Evolutionary conservation across 2,888 invertebrate genomes (phyloP).

Genomic region (Tetanocera ferruginea): DNA sequence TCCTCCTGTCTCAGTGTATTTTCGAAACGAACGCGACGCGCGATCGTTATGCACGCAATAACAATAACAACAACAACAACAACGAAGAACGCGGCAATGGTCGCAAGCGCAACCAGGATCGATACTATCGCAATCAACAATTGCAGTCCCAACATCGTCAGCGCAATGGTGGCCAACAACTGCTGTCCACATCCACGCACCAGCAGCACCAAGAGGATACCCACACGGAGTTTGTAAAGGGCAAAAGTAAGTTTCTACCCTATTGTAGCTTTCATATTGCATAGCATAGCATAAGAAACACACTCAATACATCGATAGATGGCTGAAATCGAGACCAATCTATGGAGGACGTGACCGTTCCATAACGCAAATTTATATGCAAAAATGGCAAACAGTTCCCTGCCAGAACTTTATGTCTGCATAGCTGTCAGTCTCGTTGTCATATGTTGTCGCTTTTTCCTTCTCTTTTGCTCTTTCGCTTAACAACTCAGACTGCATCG

Average conservation of each 20-base stretch:
- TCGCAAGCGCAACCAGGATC: constrained; percentile 51
- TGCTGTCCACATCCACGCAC: constrained; percentile 42
- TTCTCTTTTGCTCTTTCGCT: not conserved
- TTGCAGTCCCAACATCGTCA: constrained; percentile 49
- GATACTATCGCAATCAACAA: constrained; percentile 42
- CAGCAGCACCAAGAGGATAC: constrained; percentile 60
- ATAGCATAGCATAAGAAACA: not conserved
- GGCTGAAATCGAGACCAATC: no score
- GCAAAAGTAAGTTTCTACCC: constrained; percentile 78
- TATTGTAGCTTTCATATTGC: not conserved
- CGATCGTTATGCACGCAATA: constrained; percentile 59
- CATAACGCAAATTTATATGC: no score
- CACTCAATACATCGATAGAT: not conserved
- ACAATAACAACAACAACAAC: constrained; percentile 47
- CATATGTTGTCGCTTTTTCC: not conserved
- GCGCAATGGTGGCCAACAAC: constrained; percentile 60
- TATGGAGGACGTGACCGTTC: no score
- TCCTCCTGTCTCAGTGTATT: constrained; percentile 59
- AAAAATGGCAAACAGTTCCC: not conserved
- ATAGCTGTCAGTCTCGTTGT: not conserved
- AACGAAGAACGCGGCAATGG: constrained; percentile 43
- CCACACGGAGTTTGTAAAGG: constrained; percentile 80
- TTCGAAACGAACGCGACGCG: constrained; percentile 56
- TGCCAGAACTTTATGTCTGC: constrained; percentile 8
- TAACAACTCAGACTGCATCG: not conserved